Conservation (phyloP, 2,888 invertebrate genomes). For the Synergus itoensis region DNA sequence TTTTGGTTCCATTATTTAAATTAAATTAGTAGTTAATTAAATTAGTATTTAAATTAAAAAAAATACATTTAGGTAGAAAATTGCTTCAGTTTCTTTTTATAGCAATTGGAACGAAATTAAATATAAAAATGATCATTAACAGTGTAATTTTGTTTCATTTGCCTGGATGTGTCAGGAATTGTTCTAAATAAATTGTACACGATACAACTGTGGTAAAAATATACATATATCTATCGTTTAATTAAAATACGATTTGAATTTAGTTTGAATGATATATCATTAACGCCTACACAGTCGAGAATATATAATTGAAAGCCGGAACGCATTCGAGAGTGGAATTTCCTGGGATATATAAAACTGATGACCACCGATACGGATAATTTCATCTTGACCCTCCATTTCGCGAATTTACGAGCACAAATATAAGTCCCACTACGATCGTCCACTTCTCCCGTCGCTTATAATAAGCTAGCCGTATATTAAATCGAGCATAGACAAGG, state of each 20-base stretch:
- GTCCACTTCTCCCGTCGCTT: constrained; percentile 36
- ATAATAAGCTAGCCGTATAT: constrained; percentile 27
- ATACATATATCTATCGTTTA: no score
- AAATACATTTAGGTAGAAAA: no score
- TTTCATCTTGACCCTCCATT: constrained; percentile 54
- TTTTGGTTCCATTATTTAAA: no score
- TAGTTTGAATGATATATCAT: neutral
- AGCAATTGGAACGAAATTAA: no score
- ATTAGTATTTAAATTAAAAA: no score
- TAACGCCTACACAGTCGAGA: neutral
- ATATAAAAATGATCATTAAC: no score
- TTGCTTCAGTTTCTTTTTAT: no score
- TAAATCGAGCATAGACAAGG: constrained; percentile 48
- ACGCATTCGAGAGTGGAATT: constrained; percentile 21
- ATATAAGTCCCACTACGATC: constrained; percentile 55
- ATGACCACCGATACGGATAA: constrained; percentile 29
- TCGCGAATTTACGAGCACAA: constrained; percentile 70
- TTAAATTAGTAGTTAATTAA: no score
- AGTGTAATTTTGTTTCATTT: no score
- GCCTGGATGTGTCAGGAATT: no score
- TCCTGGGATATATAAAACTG: constrained; percentile 53
- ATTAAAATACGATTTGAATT: neutral
- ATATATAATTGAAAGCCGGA: neutral
- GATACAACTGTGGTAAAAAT: no score
- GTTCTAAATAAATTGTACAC: no score